Evolutionary conservation across 2,888 invertebrate genomes (phyloP).

Genomic region (Leucophenga montana): DNA sequence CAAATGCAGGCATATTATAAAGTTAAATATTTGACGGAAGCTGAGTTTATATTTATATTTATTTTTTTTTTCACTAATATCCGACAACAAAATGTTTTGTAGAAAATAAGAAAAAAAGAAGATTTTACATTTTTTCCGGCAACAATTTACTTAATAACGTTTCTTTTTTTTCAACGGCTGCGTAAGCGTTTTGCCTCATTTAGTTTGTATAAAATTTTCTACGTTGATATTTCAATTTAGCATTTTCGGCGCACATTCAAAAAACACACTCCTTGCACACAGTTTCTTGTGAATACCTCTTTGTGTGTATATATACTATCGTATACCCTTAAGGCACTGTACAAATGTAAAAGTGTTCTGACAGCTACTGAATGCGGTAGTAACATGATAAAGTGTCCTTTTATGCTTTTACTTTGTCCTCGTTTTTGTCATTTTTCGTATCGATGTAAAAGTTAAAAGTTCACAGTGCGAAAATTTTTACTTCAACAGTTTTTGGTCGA

Average conservation of each 20-base stretch:
- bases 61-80: not conserved
- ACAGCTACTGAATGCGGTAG: not conserved
- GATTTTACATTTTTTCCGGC: not conserved
- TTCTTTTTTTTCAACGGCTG: slow-evolving; percentile 22
- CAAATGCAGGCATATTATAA: slow-evolving; percentile 45
- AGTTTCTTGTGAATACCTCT: slow-evolving; percentile 39
- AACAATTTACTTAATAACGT: not conserved
- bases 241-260: too few species aligned
- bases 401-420: not conserved
- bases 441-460: slow-evolving; percentile 1
- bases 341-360: slow-evolving; percentile 4
- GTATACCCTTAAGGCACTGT: not conserved
- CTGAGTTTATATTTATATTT: not conserved
- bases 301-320: slow-evolving; percentile 24
- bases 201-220: slow-evolving; percentile 50
- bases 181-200: slow-evolving; percentile 57
- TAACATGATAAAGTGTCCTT: slow-evolving; percentile 12
- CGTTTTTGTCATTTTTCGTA: too few species aligned
- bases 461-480: not conserved
- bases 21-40: not conserved
- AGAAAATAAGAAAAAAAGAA: too few species aligned
- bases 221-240: slow-evolving; percentile 63
- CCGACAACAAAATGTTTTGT: not conserved
- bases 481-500: too few species aligned
- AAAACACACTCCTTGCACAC: too few species aligned